phyloP scores from a whole-genome alignment of 2,797 vertebrate species.

The Coregonus suidteri region DNA sequence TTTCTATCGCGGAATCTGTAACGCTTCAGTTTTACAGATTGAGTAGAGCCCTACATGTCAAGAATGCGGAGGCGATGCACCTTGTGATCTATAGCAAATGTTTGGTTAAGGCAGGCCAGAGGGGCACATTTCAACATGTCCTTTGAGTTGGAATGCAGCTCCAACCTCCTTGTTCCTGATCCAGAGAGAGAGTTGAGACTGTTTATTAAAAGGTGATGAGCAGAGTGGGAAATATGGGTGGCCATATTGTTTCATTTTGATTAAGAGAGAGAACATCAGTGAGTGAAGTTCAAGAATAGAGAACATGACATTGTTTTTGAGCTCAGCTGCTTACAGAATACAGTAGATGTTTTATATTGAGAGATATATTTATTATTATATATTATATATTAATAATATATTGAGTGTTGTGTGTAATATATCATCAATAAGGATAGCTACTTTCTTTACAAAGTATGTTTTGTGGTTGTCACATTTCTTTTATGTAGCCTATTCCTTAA shows the following conservation, averaged over 20 bases:
- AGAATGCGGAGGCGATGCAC: not conserved
- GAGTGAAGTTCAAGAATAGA: slow-evolving; percentile 2
- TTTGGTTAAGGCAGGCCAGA: slow-evolving; percentile 52
- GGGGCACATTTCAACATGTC: slow-evolving; percentile 71
- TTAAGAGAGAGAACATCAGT: slow-evolving; percentile 44
- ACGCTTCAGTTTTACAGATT: not conserved
- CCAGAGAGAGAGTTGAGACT: slow-evolving; percentile 23
- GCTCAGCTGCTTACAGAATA: not conserved
- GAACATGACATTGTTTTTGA: not conserved
- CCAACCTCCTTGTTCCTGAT: slow-evolving; percentile 8
- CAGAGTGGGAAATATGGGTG: slow-evolving; percentile 37
- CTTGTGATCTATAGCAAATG: slow-evolving; percentile 44
- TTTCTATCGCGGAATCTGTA: no score
- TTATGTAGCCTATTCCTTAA: not conserved
- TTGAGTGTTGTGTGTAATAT: not conserved
- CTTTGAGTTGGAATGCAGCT: slow-evolving; percentile 62
- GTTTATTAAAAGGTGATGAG: slow-evolving; percentile 74
- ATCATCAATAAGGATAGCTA: not conserved
- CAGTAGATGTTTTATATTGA: no score
- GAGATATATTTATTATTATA: not conserved
- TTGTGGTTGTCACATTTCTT: not conserved
- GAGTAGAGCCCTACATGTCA: not conserved
- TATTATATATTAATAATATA: no score
- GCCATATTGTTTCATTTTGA: slow-evolving; percentile 26
- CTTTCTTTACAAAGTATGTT: not conserved